These are phyloP conservation scores for Agrenia bidenticulata DNA, from an alignment of 2,888 invertebrate genomes.

Conservation along the genomic window DNA sequence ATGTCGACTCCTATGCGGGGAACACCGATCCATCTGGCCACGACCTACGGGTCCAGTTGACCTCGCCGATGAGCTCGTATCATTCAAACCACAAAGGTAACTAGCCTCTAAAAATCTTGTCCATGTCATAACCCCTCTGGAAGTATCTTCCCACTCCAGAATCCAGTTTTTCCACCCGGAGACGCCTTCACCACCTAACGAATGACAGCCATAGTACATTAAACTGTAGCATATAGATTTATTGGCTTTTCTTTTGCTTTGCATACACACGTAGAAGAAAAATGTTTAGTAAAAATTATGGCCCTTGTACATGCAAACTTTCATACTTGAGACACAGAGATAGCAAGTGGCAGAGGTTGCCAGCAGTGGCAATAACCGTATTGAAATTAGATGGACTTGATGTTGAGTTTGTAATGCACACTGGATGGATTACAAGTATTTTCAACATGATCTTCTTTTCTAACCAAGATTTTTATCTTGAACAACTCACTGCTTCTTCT, in stretches of 20 bases:
- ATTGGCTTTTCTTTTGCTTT: background rate
- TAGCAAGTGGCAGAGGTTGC: too few species aligned
- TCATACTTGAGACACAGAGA: too few species aligned
- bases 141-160: background rate
- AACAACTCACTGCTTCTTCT: constrained; percentile 12
- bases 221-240: constrained; percentile 2
- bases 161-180: background rate
- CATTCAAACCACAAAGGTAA: constrained; percentile 52
- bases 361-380: background rate
- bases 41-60: constrained; percentile 61
- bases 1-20: constrained; percentile 70
- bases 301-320: too few species aligned
- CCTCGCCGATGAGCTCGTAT: constrained; percentile 50
- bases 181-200: background rate
- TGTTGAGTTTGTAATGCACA: too few species aligned
- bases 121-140: constrained; percentile 3
- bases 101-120: background rate
- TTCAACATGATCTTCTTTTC: too few species aligned
- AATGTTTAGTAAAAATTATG: too few species aligned
- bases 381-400: constrained; percentile 4
- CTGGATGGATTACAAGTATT: too few species aligned
- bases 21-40: constrained; percentile 71
- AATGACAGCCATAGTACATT: background rate
- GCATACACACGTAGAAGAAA: background rate
- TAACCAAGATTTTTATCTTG: constrained; percentile 3